Percentiles rank a stretch among this genome's conserved stretches.
phyloP scores from a whole-genome alignment of 1,140 invertebrate genomes.

The Anadara kagoshimensis region DNA sequence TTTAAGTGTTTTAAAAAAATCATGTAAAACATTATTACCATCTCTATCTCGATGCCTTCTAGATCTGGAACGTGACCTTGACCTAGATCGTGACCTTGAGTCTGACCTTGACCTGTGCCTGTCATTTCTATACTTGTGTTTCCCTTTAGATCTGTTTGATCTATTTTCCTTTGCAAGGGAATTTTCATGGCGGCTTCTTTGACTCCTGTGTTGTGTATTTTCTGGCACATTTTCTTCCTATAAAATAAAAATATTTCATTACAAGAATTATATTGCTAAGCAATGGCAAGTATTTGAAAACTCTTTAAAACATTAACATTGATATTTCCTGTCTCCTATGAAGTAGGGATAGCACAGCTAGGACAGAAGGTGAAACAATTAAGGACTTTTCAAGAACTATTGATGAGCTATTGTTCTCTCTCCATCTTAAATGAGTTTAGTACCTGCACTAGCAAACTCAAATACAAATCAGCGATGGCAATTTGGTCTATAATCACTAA shows the following conservation, averaged over 20 bases:
- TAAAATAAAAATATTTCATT: neutral
- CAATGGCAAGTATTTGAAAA: neutral
- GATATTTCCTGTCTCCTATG: no score
- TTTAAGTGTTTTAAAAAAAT: no score
- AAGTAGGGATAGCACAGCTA: neutral
- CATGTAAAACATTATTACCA: conserved; percentile 11
- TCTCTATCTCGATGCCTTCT: conserved; percentile 44
- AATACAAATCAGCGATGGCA: no score
- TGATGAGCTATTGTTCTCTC: no score
- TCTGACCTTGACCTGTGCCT: conserved; percentile 39
- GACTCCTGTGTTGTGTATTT: conserved; percentile 45
- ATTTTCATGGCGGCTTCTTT: conserved; percentile 33
- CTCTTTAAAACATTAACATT: neutral
- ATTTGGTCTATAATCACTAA: no score
- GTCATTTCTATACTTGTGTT: conserved; percentile 26
- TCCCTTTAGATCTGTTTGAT: conserved; percentile 30
- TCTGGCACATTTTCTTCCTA: conserved; percentile 17
- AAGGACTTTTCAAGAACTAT: no score
- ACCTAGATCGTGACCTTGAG: conserved; percentile 47
- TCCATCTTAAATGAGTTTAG: no score
- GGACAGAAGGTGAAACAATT: neutral
- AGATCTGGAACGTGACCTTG: conserved; percentile 57
- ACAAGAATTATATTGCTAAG: neutral
- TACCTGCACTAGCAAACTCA: no score
- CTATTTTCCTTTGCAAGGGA: conserved; percentile 36